Evolutionary conservation across 2,888 invertebrate species (phyloP).

Genomic region (Blera fallax): DNA sequence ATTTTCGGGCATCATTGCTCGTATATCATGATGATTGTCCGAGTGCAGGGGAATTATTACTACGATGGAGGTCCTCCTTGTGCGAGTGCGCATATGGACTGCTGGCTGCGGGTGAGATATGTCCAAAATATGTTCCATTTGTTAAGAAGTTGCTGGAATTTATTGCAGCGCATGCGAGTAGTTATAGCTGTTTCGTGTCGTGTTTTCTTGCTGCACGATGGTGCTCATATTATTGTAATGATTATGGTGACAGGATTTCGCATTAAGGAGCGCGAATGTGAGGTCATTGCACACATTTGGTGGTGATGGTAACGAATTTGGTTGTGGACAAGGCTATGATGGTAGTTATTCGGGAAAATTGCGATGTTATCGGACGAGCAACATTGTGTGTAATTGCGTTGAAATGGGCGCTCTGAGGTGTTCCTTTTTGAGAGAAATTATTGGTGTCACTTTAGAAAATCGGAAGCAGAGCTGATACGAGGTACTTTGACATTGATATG

Average conservation of each 20-base stretch:
- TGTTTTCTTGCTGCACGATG: neutral
- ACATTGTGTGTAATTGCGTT: neutral
- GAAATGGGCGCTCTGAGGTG: too few species aligned
- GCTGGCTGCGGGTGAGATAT: constrained; percentile 54
- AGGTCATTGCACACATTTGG: constrained; percentile 40
- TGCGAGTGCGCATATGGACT: neutral
- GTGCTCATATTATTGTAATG: constrained; percentile 42
- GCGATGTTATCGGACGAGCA: constrained; percentile 5
- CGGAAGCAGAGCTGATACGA: too few species aligned
- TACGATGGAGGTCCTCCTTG: constrained; percentile 41
- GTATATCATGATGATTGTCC: constrained; percentile 69
- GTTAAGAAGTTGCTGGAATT: constrained; percentile 48
- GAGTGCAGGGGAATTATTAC: constrained; percentile 37
- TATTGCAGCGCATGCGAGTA: constrained; percentile 18
- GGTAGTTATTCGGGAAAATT: neutral
- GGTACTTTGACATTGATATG: too few species aligned
- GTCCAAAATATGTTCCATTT: constrained; percentile 63
- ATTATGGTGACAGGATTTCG: constrained; percentile 43
- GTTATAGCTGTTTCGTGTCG: constrained; percentile 7
- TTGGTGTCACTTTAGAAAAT: too few species aligned
- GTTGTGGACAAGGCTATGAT: neutral
- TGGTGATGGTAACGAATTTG: constrained; percentile 30
- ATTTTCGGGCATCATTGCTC: constrained; percentile 71
- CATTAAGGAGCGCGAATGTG: constrained; percentile 42
- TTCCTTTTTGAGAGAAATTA: too few species aligned